phyloP scores from a whole-genome alignment of 1,140 invertebrate species.

The Octopus bimaculoides region DNA sequence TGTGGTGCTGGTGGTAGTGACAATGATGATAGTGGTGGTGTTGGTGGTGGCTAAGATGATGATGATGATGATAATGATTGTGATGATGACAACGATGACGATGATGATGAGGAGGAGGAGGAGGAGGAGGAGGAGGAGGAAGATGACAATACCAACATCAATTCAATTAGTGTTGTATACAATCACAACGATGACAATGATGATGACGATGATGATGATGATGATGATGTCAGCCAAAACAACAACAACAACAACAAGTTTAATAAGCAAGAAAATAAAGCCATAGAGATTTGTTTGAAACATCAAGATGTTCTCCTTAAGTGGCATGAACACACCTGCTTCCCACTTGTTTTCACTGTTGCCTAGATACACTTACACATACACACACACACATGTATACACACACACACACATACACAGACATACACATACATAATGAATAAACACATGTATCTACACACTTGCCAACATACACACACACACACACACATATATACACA shows the following conservation, averaged over 20 bases:
- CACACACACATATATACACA: background rate
- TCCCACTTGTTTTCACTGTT: background rate
- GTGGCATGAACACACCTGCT: background rate
- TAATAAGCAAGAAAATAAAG: too few species aligned
- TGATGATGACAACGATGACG: too few species aligned
- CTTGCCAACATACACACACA: background rate
- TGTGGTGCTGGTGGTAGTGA: too few species aligned
- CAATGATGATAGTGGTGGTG: background rate
- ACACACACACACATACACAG: background rate
- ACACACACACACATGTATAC: background rate
- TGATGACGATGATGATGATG: constrained; percentile 7
- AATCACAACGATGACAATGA: background rate
- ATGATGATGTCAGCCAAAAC: constrained; percentile 4
- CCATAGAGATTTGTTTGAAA: too few species aligned
- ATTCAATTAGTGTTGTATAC: background rate
- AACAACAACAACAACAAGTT: too few species aligned
- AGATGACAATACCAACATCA: background rate
- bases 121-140: background rate
- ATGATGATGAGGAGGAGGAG: too few species aligned
- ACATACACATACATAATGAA: background rate
- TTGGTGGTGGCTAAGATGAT: too few species aligned
- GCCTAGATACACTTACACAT: background rate
- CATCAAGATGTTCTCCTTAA: too few species aligned
- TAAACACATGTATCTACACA: background rate
- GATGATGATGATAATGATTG: too few species aligned